phyloP scores from a whole-genome alignment of 2,113 vertebrate genomes.

The Cathartes aura region DNA sequence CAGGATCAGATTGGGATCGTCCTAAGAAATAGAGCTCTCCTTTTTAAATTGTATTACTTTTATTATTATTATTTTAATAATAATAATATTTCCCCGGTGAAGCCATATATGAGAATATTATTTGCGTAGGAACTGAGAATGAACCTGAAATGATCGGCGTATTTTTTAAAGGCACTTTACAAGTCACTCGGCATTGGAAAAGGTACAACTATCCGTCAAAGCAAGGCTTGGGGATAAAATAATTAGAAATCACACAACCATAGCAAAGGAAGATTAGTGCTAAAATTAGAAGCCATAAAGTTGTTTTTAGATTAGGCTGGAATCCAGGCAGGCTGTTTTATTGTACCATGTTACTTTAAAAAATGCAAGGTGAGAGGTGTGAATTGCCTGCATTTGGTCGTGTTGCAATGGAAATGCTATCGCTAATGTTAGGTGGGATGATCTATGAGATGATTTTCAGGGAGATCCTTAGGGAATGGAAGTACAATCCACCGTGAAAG shows the following conservation, averaged over 20 bases:
- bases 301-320: constrained; percentile 48
- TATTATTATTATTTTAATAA: constrained; percentile 42
- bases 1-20: constrained; percentile 48
- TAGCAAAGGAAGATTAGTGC: constrained; percentile 72
- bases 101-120: constrained; percentile 25
- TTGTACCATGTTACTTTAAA: neutral
- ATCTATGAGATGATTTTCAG: neutral
- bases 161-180: constrained; percentile 72
- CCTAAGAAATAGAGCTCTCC: constrained; percentile 42
- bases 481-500: neutral
- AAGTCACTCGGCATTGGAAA: constrained; percentile 66
- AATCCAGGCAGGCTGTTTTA: constrained; percentile 32
- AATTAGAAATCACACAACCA: constrained; percentile 81
- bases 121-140: constrained; percentile 66
- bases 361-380: neutral
- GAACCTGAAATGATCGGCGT: constrained; percentile 65
- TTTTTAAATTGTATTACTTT: constrained; percentile 30
- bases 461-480: neutral
- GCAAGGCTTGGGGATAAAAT: constrained; percentile 77
- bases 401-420: neutral
- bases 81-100: constrained; percentile 55
- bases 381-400: neutral
- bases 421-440: neutral
- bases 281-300: constrained; percentile 75
- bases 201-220: constrained; percentile 74